Conservation (phyloP, 2,797 vertebrate genomes). For the Carcharodon carcharias region DNA sequence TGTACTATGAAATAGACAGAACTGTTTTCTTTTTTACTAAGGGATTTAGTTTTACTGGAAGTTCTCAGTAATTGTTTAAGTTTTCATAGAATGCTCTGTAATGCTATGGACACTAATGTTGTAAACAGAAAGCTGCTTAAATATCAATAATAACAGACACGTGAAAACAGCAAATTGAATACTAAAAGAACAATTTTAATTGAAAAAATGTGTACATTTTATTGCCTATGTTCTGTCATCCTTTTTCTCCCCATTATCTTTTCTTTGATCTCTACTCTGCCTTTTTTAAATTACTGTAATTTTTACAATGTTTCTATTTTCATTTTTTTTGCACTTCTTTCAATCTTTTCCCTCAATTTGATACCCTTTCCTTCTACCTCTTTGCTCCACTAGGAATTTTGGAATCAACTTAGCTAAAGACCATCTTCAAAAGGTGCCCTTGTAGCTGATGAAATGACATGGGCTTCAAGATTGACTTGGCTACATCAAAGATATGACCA, state of each 20-base stretch:
- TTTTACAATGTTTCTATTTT: neutral
- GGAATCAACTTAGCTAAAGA: neutral
- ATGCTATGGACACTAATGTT: neutral
- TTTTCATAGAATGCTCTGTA: neutral
- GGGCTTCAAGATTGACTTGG: constrained; percentile 11
- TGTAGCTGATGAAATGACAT: neutral
- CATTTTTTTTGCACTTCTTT: neutral
- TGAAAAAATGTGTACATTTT: neutral
- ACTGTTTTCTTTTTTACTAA: neutral
- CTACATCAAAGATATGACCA: neutral
- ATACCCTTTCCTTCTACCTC: neutral
- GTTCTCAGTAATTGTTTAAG: neutral
- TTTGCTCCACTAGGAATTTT: neutral
- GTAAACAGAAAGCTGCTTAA: neutral
- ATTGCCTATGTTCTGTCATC: neutral
- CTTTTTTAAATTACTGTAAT: neutral
- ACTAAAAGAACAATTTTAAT: too few species aligned
- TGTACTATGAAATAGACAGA: neutral
- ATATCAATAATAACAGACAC: neutral
- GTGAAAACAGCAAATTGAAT: neutral
- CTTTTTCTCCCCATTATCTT: neutral
- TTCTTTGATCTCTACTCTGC: neutral
- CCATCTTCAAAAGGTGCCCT: neutral
- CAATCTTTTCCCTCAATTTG: neutral
- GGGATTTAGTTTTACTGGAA: neutral